Conservation (phyloP, 2,797 vertebrate genomes). For the Acrocephalus scirpaceus region DNA sequence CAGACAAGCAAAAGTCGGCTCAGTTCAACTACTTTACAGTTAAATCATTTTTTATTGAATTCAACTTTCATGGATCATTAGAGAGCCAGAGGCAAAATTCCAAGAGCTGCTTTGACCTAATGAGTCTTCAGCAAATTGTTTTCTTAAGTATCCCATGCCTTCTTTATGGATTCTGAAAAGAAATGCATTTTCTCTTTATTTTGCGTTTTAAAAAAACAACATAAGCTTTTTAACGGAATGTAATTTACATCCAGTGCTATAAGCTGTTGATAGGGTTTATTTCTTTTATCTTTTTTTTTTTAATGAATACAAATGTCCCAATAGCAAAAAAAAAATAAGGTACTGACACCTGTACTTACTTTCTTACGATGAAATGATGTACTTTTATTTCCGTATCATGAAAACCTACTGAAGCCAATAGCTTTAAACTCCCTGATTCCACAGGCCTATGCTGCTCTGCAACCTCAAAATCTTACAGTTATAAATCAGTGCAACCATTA, state of each 20-base stretch:
- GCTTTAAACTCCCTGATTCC: not conserved
- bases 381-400: not conserved
- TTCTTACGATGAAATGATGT: not conserved
- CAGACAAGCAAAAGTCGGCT: conserved; percentile 58
- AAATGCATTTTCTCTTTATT: conserved; percentile 23
- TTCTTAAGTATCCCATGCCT: conserved; percentile 59
- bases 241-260: conserved; percentile 38
- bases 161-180: conserved; percentile 15
- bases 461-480: not conserved
- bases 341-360: conserved; percentile 6
- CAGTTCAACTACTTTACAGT: conserved; percentile 66
- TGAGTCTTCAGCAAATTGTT: conserved; percentile 77
- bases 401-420: not conserved
- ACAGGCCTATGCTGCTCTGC: not conserved
- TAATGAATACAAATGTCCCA: not conserved
- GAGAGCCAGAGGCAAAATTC: conserved; percentile 71
- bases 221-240: conserved; percentile 30
- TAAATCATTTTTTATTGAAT: conserved; percentile 82
- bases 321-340: not conserved
- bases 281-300: conserved; percentile 21
- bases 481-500: not conserved
- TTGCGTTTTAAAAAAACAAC: not conserved
- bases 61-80: conserved; percentile 81
- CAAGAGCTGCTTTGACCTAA: conserved; percentile 74
- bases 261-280: not conserved